Base-by-base conservation (phyloP, 2,113 vertebrate species). In the Ammospiza nelsoni region DNA sequence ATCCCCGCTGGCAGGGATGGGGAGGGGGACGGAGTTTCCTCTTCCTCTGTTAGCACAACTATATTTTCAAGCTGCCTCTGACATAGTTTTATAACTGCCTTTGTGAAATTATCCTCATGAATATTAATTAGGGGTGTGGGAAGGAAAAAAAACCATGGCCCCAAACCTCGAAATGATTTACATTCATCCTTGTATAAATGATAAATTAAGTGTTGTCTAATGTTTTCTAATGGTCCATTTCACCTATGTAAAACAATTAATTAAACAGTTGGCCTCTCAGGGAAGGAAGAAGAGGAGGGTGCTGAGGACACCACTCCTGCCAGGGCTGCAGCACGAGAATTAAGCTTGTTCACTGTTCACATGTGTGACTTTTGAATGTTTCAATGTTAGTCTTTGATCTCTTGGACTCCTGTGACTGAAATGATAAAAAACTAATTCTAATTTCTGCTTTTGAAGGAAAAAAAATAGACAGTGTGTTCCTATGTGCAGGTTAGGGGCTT, bases 51-150 rank as follows among this genome's bases (percentile, higher is more conserved):
- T 62, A 63, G 71, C 85, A 82, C 86, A 88, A 48, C 84, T 87
- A 62, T 96, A 93, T 97, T 96, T 97, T 62, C 83, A 52, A 61
- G 81, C 80, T 72, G 54, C 31, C 46, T 82, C 80, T 88, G 96
- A 75, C 92, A 87, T 96, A 92, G 94, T 97, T 97, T 98, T 97
- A 90, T 96, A 96, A 94, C 82, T 96, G 96, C 92, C 96, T 98
- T 98, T 98, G 96, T 98, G 96, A 94, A 97, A 95, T 97, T 93
- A 90, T 97, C 93, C 93, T 98, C 97, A 98, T 98, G 96, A 98
- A 98, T 98, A 98, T 98, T 97, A 97, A 98, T 96, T 76, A 96
- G 89, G 85, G 84, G 94, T 96, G 79, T 95, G 96, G 95, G 94
- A 96, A 96, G 95, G 9, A 57, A n/a, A 72, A 39, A 65, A 39